Evolutionary conservation across 2,888 invertebrate species (phyloP).

Genomic region (Timema podura): DNA sequence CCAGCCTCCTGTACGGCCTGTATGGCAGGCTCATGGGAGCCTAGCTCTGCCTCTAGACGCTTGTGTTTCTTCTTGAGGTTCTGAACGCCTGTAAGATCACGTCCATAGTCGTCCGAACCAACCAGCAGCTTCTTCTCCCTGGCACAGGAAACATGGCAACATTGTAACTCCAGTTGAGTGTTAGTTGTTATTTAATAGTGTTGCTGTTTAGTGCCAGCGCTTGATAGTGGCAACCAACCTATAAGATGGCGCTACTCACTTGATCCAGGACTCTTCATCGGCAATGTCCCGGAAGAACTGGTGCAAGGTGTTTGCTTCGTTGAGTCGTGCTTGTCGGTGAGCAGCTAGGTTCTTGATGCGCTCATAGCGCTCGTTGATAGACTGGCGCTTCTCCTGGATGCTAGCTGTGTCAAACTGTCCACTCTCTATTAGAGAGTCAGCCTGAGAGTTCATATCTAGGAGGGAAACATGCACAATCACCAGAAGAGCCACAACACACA

Average conservation of each 20-base stretch:
- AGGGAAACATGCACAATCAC: too few relatives aligned
- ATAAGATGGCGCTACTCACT: too few relatives aligned
- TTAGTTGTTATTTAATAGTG: neutral
- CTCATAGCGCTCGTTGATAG: conserved; percentile 96
- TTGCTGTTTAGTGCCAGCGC: too few relatives aligned
- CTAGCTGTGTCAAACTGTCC: conserved; percentile 97
- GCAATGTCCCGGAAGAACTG: conserved; percentile 99
- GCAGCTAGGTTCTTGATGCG: conserved; percentile 88
- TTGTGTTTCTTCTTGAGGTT: conserved; percentile 99
- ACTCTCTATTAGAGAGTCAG: conserved; percentile 91
- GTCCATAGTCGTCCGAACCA: conserved; percentile 96
- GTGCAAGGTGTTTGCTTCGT: conserved; percentile 96
- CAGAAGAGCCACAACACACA: too few relatives aligned
- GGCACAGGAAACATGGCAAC: conserved; percentile 28
- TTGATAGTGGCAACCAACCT: too few relatives aligned
- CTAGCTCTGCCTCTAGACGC: conserved; percentile 95
- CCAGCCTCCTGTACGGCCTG: conserved; percentile 88
- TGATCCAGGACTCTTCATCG: conserved; percentile 99
- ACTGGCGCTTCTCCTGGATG: conserved; percentile 90
- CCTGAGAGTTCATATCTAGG: conserved; percentile 88
- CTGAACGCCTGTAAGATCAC: conserved; percentile 96
- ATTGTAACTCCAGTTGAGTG: neutral
- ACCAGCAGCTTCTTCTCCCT: conserved; percentile 96
- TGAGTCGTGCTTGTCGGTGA: conserved; percentile 84
- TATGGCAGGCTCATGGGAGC: conserved; percentile 96